These are phyloP conservation scores for Calliphora vomitoria DNA, from an alignment of 2,888 invertebrate genomes.

Conservation along the genomic window DNA sequence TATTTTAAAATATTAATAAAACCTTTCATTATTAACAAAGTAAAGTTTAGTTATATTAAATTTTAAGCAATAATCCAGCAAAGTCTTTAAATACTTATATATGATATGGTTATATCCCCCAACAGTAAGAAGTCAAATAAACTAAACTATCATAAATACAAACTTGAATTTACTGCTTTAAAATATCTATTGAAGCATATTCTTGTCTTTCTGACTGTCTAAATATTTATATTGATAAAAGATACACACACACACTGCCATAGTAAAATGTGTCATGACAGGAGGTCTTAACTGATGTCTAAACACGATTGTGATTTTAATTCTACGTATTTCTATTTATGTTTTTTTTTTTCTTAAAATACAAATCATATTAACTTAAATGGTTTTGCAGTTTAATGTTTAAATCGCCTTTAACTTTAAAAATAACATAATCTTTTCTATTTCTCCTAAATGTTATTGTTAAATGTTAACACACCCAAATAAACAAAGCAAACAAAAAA, in stretches of 20 bases:
- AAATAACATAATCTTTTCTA: neutral
- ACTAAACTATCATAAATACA: neutral
- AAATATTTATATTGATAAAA: neutral
- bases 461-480: neutral
- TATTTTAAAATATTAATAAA: too few species aligned
- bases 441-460: neutral
- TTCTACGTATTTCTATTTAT: neutral
- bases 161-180: too few species aligned
- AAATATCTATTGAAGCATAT: neutral
- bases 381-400: conserved; percentile 24
- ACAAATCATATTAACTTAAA: conserved; percentile 8
- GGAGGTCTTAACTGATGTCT: conserved; percentile 3
- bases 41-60: too few species aligned
- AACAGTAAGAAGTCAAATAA: neutral
- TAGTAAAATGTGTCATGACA: neutral
- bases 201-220: neutral
- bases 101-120: neutral
- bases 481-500: neutral
- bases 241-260: neutral
- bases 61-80: neutral
- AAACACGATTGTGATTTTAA: conserved; percentile 5
- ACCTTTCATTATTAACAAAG: too few species aligned
- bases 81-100: neutral
- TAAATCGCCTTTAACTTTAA: conserved; percentile 9
- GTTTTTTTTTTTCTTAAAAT: neutral